Evolutionary conservation across 2,113 vertebrate genomes (phyloP), one percentile per base, ranked within the genome.

Genomic region (Melanotaenia duboulayi): DNA sequence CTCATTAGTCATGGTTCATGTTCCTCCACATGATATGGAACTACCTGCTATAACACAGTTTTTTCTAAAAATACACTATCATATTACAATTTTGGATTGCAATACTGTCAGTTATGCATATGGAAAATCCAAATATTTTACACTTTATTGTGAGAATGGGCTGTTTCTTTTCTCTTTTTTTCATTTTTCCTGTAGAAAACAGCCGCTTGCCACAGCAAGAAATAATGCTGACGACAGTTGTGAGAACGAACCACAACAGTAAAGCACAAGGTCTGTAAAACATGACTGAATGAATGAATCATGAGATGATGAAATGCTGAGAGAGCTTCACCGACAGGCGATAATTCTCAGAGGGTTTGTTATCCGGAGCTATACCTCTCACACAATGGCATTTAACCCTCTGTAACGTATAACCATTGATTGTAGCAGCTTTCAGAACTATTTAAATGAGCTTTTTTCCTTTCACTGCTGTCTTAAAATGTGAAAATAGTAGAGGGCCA

Each of bases 401-500:
- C 22, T 5, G 3, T 22, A 39, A 28, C 12, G n/a, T 22, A 49
- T 65, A 71, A 25, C 28, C 32, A 22, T 19, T 37, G 32, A 66
- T 59, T 23, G 42, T 28, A 37, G 10, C 16, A 54, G 19, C 65
- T 61, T 67, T 39, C 32, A 60, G 19, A 2, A 10, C 51, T 52
- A 16, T 44, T 50, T 14, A 7, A 32, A 32, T 16, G 20, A n/a
- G 59, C 71, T 42, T 49, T 49, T 37, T 49, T 60, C 13, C 62
- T 22, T 25, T 65, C 25, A 39, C 40, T 8, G 22, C 11, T 49
- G 14, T 22, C 17, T 56, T 14, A 28, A 67, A 35, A 55, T 48
- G 49, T 70, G 40, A 54, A 63, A 76, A 63, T 20, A 16, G 16
- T 51, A 19, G 63, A 66, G 25, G 20, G 4, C n/a, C 14, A 19